Base-by-base conservation (phyloP, 2,113 vertebrate species). In the Orthonyx spaldingii region DNA sequence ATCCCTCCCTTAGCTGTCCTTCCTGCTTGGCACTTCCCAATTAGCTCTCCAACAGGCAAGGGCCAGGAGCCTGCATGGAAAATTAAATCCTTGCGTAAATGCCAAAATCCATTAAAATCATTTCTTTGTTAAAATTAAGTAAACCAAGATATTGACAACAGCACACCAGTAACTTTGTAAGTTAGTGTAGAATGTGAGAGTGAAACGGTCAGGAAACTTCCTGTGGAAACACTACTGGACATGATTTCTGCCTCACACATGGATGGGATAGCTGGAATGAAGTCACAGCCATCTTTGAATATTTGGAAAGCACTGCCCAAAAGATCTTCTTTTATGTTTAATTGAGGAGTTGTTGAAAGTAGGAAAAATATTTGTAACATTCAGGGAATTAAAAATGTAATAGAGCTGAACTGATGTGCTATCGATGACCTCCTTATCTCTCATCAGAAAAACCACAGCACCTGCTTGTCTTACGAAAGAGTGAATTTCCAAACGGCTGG, bases 311-410 rank as follows among this genome's bases (percentile, higher is more conserved):
- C 32, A 49, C 57, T 78, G 59, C n/a, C 68, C 65, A 33, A 60
- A 87, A 61, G 23, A 77, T 41, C 9, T 8, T 65, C 32, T 82
- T 74, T 47, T 69, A 41, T 75, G 50, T 50, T 71, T 57, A 86
- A 94, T 50, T 94, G 93, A 94, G 95, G 50, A 74, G 39, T 8
- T 90, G 50, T 59, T 78, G 78, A 87, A 92, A 92, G 91, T 6
- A 72, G 74, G 80, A 95, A 91, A 94, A 9, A 19, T 66, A 86
- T 91, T 92, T 96, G 75, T 60, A 55, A 50, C 78, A 61, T 84
- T 57, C 70, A 71, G 49, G 76, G 94, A 93, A 96, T 89, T 91
- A 86, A 93, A 96, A 95, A 89, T 74, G 87, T 42, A 92, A 84
- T 91, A 81, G 93, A 91, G 55, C 59, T 56, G 65, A 83, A 71